These are phyloP conservation scores for Amiota mariae DNA, from an alignment of 2,888 invertebrate genomes.

Conservation along the genomic window DNA sequence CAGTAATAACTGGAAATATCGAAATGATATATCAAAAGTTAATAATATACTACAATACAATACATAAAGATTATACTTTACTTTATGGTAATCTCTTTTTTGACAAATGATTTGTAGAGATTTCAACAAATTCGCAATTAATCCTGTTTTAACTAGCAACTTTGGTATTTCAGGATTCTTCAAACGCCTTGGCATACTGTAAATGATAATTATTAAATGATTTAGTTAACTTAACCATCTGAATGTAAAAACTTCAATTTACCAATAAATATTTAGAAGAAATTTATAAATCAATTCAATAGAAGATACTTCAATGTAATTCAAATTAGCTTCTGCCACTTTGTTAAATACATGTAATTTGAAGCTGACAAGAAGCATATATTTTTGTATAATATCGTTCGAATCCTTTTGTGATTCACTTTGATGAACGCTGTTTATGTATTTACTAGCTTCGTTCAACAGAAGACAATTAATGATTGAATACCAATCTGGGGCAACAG, in stretches of 20 bases:
- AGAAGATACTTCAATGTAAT: constrained; percentile 61
- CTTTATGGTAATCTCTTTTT: constrained; percentile 47
- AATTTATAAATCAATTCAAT: constrained; percentile 41
- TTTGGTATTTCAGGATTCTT: constrained; percentile 24
- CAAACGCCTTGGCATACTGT: constrained; percentile 39
- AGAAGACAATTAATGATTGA: constrained; percentile 47
- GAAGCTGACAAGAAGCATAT: constrained; percentile 51
- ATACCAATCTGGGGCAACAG: constrained; percentile 45
- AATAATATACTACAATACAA: neutral
- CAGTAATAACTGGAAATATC: constrained; percentile 45
- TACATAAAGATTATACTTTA: constrained; percentile 17
- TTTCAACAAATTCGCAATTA: constrained; percentile 30
- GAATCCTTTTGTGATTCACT: constrained; percentile 45
- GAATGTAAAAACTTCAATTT: constrained; percentile 35
- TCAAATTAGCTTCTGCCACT: constrained; percentile 18
- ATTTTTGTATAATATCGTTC: constrained; percentile 49
- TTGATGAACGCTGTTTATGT: constrained; percentile 40
- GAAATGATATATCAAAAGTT: neutral
- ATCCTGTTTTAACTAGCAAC: no score
- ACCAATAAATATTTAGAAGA: constrained; percentile 37
- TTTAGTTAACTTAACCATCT: no score
- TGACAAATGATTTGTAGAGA: constrained; percentile 50
- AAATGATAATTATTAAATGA: neutral
- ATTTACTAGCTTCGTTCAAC: constrained; percentile 43
- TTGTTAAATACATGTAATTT: constrained; percentile 55